Conservation (phyloP, 1,140 invertebrate species). For the Lithobius niger region DNA sequence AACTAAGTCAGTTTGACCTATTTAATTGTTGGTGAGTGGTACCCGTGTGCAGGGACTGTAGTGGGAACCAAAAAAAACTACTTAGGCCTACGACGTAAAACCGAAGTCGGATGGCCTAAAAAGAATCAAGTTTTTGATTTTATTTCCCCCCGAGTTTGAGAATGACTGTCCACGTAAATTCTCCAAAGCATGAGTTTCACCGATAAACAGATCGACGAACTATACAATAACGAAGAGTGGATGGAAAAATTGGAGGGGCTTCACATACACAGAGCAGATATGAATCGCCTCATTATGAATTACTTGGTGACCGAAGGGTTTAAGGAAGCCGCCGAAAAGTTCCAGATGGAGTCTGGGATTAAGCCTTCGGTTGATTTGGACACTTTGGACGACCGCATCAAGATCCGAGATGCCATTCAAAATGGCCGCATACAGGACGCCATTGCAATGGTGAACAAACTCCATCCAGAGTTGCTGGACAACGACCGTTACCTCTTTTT, state of each 20-base stretch:
- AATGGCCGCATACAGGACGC: slow-evolving; percentile 85
- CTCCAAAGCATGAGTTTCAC: slow-evolving; percentile 13
- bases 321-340: slow-evolving; percentile 95
- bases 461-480: slow-evolving; percentile 88
- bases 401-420: slow-evolving; percentile 88
- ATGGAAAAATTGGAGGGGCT: slow-evolving; percentile 53
- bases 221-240: slow-evolving; percentile 44
- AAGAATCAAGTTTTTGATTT: no score
- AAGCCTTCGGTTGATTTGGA: slow-evolving; percentile 72
- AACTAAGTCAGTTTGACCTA: no score
- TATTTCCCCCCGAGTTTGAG: no score
- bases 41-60: no score
- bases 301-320: slow-evolving; percentile 96
- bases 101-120: no score
- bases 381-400: slow-evolving; percentile 81
- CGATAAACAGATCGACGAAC: slow-evolving; percentile 11
- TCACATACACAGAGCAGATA: slow-evolving; percentile 73
- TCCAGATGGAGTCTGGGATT: slow-evolving; percentile 84
- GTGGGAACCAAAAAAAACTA: no score
- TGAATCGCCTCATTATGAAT: slow-evolving; percentile 97
- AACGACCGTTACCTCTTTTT: slow-evolving; percentile 92
- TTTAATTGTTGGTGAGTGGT: no score
- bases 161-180: no score
- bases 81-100: no score
- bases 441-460: slow-evolving; percentile 79